A percentile compares a stretch with the other conserved stretches of the same genome.
phyloP scores from a whole-genome alignment of 2,113 vertebrate genomes.

The Connochaetes taurinus region DNA sequence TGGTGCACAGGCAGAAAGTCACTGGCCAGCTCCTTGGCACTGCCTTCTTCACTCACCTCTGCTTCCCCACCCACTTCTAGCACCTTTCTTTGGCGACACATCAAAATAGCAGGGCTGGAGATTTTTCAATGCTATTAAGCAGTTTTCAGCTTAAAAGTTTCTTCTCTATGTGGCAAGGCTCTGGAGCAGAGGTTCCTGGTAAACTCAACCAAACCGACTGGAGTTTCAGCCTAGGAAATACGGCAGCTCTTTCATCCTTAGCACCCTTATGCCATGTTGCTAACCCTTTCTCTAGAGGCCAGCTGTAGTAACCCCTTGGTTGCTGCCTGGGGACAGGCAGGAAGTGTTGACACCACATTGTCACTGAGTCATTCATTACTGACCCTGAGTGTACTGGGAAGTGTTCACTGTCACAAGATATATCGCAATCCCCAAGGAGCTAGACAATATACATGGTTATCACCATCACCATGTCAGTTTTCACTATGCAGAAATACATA shows the following conservation, averaged over 20 bases:
- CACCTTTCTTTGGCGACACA: neutral
- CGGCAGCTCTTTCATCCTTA: conserved; percentile 30
- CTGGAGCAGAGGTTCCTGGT: neutral
- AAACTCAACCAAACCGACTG: neutral
- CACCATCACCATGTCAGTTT: neutral
- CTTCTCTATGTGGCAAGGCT: neutral
- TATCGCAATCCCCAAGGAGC: neutral
- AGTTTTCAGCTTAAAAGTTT: neutral
- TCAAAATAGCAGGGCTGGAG: neutral
- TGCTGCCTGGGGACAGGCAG: conserved; percentile 45
- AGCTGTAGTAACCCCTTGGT: conserved; percentile 34
- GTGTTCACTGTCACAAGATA: conserved; percentile 34
- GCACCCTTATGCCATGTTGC: neutral
- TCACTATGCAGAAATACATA: neutral
- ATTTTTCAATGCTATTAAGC: conserved; percentile 33
- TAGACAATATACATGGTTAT: neutral
- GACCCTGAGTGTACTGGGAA: conserved; percentile 26
- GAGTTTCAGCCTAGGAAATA: conserved; percentile 17
- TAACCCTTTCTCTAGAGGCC: neutral
- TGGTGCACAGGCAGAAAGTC: neutral
- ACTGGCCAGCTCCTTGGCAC: neutral
- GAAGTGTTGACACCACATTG: conserved; percentile 47
- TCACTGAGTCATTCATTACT: conserved; percentile 56
- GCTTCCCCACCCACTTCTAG: neutral
- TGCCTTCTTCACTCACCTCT: neutral